phyloP scores from a whole-genome alignment of 2,797 vertebrate species.

The Gila robusta region DNA sequence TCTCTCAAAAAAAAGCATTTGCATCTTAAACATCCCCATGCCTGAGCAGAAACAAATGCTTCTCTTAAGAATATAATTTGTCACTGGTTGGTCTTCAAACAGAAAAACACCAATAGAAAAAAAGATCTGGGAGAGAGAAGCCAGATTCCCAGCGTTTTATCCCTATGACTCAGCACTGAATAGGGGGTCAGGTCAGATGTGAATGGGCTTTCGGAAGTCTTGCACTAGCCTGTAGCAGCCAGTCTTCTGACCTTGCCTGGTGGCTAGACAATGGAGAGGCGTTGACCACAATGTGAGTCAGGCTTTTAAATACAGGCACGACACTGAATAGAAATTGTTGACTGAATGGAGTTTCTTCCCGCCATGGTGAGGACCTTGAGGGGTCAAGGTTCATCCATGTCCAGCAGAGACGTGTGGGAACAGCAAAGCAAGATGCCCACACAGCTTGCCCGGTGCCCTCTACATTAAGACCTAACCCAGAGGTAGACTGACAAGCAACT shows the following conservation, averaged over 20 bases:
- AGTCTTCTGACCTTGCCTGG: constrained; percentile 80
- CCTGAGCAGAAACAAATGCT: constrained; percentile 46
- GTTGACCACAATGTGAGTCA: constrained; percentile 74
- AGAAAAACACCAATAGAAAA: constrained; percentile 52
- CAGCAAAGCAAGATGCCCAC: constrained; percentile 77
- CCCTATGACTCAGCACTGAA: constrained; percentile 78
- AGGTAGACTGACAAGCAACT: constrained; percentile 71
- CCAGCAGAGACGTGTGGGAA: constrained; percentile 82
- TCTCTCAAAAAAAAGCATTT: constrained; percentile 41
- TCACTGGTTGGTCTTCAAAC: constrained; percentile 60
- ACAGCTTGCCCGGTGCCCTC: constrained; percentile 79
- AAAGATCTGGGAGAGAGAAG: constrained; percentile 38
- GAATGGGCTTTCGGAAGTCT: constrained; percentile 85
- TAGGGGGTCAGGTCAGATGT: constrained; percentile 78
- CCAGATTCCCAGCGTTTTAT: constrained; percentile 80
- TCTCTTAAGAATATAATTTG: constrained; percentile 64
- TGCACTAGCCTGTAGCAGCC: constrained; percentile 76
- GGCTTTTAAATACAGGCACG: constrained; percentile 72
- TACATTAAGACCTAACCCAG: constrained; percentile 76
- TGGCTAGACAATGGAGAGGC: constrained; percentile 78
- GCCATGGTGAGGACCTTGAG: constrained; percentile 71
- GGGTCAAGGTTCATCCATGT: constrained; percentile 84
- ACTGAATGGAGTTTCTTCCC: constrained; percentile 76
- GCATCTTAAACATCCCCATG: constrained; percentile 56
- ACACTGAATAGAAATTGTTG: constrained; percentile 79